A percentile compares a stretch with the other conserved stretches of the same genome.
These are phyloP conservation scores for Coryphaenoides rupestris DNA, from an alignment of 2,113 vertebrate genomes.

Conservation along the genomic window DNA sequence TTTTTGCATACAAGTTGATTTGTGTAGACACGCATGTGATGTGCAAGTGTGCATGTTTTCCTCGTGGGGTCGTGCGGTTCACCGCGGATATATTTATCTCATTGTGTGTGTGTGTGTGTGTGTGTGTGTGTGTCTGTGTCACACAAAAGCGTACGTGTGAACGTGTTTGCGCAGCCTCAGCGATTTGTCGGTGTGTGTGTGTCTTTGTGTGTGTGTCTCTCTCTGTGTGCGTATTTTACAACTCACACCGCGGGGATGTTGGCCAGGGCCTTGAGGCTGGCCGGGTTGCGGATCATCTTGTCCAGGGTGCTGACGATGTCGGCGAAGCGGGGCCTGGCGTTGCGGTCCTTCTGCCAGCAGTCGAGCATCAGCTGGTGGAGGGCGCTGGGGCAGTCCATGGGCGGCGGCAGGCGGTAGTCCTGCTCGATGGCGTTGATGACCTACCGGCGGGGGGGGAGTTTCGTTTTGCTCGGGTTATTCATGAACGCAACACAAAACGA, in stretches of 20 bases:
- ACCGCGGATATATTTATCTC: too few relatives aligned
- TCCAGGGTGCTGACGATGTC: slow-evolving; percentile 97
- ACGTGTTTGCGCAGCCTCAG: too few relatives aligned
- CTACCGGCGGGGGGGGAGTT: slow-evolving; percentile 78
- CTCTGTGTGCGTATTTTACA: not conserved
- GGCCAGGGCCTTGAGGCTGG: slow-evolving; percentile 95
- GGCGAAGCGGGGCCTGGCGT: slow-evolving; percentile 90
- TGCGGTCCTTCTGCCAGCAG: slow-evolving; percentile 99
- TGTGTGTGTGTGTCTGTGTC: not conserved
- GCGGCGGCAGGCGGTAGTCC: slow-evolving; percentile 94
- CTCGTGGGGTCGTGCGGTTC: too few relatives aligned
- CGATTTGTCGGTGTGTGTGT: too few relatives aligned
- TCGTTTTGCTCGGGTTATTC: not conserved
- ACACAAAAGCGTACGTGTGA: too few relatives aligned
- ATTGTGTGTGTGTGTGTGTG: too few relatives aligned
- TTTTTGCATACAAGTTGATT: too few relatives aligned
- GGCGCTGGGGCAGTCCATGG: slow-evolving; percentile 95
- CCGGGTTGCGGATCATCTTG: slow-evolving; percentile 98
- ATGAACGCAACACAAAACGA: not conserved
- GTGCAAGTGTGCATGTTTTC: too few relatives aligned
- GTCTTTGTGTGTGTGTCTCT: not conserved
- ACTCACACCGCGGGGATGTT: slow-evolving; percentile 97
- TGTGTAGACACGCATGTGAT: too few relatives aligned
- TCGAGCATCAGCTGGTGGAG: slow-evolving; percentile 98
- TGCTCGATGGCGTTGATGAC: slow-evolving; percentile 98